Conservation (phyloP, 2,797 vertebrate species). For the Tadarida brasiliensis region DNA sequence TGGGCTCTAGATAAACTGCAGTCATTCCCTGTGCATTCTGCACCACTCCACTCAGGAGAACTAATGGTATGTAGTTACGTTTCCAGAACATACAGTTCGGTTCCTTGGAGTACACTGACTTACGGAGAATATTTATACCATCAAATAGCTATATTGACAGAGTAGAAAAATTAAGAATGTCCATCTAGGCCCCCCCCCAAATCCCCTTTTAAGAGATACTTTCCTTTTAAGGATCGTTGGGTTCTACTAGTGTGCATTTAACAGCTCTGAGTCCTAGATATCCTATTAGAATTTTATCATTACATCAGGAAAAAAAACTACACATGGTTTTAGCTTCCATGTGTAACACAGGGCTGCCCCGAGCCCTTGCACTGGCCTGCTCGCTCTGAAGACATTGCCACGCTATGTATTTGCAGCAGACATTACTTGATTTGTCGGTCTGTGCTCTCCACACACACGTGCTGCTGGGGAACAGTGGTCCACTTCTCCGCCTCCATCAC, state of each 20-base stretch:
- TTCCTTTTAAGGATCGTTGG: neutral
- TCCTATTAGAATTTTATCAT: slow-evolving; percentile 14
- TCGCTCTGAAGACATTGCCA: neutral
- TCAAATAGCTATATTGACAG: neutral
- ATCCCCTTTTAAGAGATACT: neutral
- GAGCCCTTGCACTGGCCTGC: neutral
- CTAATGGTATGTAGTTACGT: neutral
- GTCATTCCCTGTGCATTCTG: neutral
- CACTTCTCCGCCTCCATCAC: slow-evolving; percentile 98
- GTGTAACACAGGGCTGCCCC: neutral
- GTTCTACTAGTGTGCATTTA: neutral
- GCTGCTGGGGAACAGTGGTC: slow-evolving; percentile 97
- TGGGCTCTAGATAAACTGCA: neutral
- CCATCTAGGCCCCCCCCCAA: neutral
- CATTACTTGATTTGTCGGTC: slow-evolving; percentile 98
- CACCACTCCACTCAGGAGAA: neutral
- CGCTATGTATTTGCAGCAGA: slow-evolving; percentile 24
- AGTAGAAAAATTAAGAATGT: neutral
- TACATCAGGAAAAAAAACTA: neutral
- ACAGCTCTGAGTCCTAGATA: neutral
- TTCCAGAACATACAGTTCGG: neutral
- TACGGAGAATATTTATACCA: neutral
- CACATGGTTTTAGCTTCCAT: neutral
- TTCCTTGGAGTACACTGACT: neutral
- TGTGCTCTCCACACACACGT: slow-evolving; percentile 97